phyloP scores from a whole-genome alignment of 53 echinoderm and acorn worm species.

The Stichopus horrens region DNA sequence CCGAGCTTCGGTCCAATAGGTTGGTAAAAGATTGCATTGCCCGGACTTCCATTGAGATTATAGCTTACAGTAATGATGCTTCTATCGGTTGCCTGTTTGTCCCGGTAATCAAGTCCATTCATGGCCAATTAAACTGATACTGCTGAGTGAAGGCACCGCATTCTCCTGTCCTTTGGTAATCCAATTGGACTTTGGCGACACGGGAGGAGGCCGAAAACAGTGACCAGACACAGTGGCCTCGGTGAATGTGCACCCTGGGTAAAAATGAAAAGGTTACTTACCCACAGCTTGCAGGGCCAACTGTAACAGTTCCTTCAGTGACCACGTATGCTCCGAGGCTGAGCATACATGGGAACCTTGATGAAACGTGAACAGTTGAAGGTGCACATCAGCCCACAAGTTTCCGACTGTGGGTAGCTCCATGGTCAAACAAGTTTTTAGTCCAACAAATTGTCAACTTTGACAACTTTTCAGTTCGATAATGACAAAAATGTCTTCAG shows the following conservation, averaged over 20 bases:
- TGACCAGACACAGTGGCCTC: neutral
- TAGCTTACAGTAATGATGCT: neutral
- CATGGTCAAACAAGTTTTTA: too few relatives aligned
- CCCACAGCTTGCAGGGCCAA: too few relatives aligned
- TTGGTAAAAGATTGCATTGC: neutral
- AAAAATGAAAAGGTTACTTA: too few relatives aligned
- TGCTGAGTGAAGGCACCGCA: conserved; percentile 12
- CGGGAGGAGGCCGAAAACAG: neutral
- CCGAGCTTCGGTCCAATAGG: conserved; percentile 10
- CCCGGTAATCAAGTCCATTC: conserved; percentile 5
- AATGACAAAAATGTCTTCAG: too few relatives aligned
- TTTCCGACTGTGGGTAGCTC: too few relatives aligned
- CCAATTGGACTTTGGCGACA: conserved; percentile 33
- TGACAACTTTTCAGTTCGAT: too few relatives aligned
- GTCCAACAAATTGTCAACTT: too few relatives aligned
- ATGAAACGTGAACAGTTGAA: too few relatives aligned
- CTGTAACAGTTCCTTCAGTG: too few relatives aligned
- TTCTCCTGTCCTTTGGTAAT: conserved; percentile 10
- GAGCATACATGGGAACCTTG: too few relatives aligned
- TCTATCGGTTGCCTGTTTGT: conserved; percentile 15
- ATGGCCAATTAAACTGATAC: conserved; percentile 35
- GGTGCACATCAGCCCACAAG: too few relatives aligned
- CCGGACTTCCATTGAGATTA: conserved; percentile 25
- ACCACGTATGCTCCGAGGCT: too few relatives aligned
- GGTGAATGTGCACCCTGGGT: neutral